Evolutionary conservation across 92 coral and sea anemone genomes (phyloP), one percentile per base, ranked within the genome.

Genomic region (Isaurus tuberculatus): DNA sequence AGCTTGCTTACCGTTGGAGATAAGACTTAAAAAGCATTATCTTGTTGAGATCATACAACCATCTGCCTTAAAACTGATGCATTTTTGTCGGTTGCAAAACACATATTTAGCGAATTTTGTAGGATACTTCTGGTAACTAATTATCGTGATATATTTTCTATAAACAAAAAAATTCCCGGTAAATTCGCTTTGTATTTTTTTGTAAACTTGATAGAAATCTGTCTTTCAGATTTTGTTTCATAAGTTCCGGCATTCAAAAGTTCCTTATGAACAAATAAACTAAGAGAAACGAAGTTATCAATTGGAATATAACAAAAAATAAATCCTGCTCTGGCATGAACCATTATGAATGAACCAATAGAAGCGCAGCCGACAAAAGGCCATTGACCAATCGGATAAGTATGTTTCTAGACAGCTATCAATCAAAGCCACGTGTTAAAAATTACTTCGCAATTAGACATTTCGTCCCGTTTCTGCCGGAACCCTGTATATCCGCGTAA

Each of bases 371-470:
- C 84, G 85, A 73, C 73, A 86, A 82, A 88, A 31, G 75, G 53
- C 43, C 72, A 27, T 70, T 34, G 81, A 69, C 98, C 98, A 93
- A 93, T 93, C 91, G 88, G 88, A 69, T 79, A 86, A 87, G 83
- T 71, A 68, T 84, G 81, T 86, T 80, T 81, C 61, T 75, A 77
- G 98, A 91, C 87, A 93, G 86, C 88, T 93, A 95, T 83, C 98
- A 93, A 91, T 93, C 98, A 93, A 70, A 65, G 93, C 90, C 98
- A 93, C 98, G 98, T 93, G 98, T 93, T 91, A 36, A 89, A 89
- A 91, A 91, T 91, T 93, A 93, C 97, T 51, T 88, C 97, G 97
- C 88, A 93, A 93, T 89, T 91, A 91, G 91, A 86, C 94, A 75
- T 83, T 86, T 80, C 92, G 91, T 89, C 88, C 92, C 91, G 97